Percentiles rank a stretch among this genome's conserved stretches.
Conservation (phyloP, 1,140 invertebrate genomes). For the Pseudobourletiella spinata region DNA sequence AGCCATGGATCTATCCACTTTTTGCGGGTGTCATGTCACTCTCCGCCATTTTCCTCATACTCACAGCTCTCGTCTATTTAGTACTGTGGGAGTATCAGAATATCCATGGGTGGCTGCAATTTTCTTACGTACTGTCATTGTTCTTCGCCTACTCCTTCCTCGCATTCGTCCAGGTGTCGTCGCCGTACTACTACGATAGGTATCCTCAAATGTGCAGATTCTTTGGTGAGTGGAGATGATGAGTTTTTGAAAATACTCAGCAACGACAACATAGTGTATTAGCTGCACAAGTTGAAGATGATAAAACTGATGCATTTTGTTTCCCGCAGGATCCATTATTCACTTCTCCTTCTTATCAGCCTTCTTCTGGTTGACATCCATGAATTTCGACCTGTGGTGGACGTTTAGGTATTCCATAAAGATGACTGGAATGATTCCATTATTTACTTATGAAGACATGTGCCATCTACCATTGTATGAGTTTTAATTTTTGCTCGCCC, state of each 20-base stretch:
- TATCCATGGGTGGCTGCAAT: conserved; percentile 36
- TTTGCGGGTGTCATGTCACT: conserved; percentile 26
- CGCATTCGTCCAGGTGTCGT: conserved; percentile 22
- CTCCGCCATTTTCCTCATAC: conserved; percentile 28
- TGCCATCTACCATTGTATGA: too few relatives aligned
- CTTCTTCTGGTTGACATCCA: conserved; percentile 90
- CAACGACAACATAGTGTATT: too few relatives aligned
- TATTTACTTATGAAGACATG: too few relatives aligned
- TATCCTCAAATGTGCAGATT: conserved; percentile 21
- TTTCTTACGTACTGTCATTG: conserved; percentile 27
- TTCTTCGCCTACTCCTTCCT: conserved; percentile 28
- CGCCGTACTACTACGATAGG: conserved; percentile 13
- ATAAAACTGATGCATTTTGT: too few relatives aligned
- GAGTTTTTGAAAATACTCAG: neutral
- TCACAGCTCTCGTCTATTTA: conserved; percentile 31
- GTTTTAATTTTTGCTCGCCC: too few relatives aligned
- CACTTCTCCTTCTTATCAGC: conserved; percentile 90
- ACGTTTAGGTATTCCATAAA: conserved; percentile 35
- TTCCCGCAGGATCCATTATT: conserved; percentile 57
- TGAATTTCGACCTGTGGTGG: conserved; percentile 36
- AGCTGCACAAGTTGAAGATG: too few relatives aligned
- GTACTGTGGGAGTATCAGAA: conserved; percentile 35
- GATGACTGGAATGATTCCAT: too few relatives aligned
- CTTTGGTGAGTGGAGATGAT: conserved; percentile 25
- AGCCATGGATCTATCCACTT: conserved; percentile 25